Evolutionary conservation across 1,140 invertebrate species (phyloP), one percentile per base, ranked within the genome.

Genomic region (Stegodyphus mimosarum): DNA sequence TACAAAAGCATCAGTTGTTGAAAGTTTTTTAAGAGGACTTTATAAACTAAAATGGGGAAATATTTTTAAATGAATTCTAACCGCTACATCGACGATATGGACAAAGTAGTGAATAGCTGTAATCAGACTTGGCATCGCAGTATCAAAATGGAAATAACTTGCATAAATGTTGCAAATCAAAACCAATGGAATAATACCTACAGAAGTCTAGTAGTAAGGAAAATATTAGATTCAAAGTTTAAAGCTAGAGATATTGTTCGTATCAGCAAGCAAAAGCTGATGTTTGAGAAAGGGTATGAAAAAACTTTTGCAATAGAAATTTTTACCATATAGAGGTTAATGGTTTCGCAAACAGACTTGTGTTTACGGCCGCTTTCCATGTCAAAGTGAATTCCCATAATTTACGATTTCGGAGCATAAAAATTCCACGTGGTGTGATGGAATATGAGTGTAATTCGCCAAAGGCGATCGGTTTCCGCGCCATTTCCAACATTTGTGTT

Each of bases 21-120:
- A 92, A 89, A 72, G 91, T n/a, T n/a, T 77, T 91, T 91, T 76
- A 91, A 91, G 88, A 86, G 90, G 85, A 92, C 90, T 51, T 80
- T 92, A 71, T 92, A 91, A 89, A 86, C 78, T 18, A 90, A 89
- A 87, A 89, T 92, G 86, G 92, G 88, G 86, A 89, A 88, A 77
- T 91, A 87, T 51, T 91, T 92, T 87, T 78, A 89, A 72, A 85
- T 89, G 49, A 90, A 90, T 7, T 89, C 87, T 49, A 89, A 91
- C 79, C 89, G 90, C 64, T 92, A 90, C 88, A 85, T 90, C 5
- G 80, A 90, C 86, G 89, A 89, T 7, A 87, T 92, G 67, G 67
- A 85, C n/a, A 67, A 90, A 55, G 50, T 92, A 49, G 88, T 90
- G 15, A 10, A 88, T 17, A 70, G 87, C 33, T 92, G 92, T 86